Percentiles rank a stretch among this genome's conserved stretches.
Evolutionary conservation across 2,888 invertebrate species (phyloP).

Genomic region (Eilema sororculum): DNA sequence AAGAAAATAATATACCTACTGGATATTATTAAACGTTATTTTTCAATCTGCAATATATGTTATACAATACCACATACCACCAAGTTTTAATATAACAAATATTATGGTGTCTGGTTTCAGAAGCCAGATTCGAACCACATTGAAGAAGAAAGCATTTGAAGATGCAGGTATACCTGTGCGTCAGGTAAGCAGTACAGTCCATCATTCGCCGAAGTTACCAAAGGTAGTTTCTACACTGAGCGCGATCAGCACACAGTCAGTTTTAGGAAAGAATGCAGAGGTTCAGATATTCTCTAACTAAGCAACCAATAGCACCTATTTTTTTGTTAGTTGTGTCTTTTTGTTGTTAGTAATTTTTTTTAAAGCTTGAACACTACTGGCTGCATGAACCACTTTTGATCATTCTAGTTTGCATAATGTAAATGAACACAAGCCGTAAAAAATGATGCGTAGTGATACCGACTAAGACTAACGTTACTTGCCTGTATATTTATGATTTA

Average conservation of each 20-base stretch:
- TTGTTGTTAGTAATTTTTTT: constrained; percentile 49
- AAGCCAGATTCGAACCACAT: constrained; percentile 93
- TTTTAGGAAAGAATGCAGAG: constrained; percentile 86
- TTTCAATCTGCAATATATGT: background rate
- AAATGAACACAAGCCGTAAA: constrained; percentile 1
- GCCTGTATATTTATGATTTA: background rate
- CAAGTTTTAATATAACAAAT: background rate
- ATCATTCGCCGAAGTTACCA: constrained; percentile 65
- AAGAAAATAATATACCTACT: background rate
- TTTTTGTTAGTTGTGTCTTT: constrained; percentile 59
- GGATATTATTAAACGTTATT: too few species aligned
- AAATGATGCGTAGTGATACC: background rate
- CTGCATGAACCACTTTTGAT: constrained; percentile 38
- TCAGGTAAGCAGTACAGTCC: constrained; percentile 87
- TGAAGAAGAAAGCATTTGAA: constrained; percentile 95
- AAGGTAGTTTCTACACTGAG: constrained; percentile 72
- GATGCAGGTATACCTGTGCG: constrained; percentile 93
- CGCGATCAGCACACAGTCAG: constrained; percentile 71
- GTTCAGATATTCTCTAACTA: constrained; percentile 82
- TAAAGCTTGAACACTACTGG: constrained; percentile 24
- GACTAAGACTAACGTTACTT: background rate
- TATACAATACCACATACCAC: background rate
- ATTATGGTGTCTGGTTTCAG: constrained; percentile 80
- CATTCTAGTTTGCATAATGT: background rate
- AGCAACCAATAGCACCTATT: constrained; percentile 50